Conservation (phyloP, 2,888 invertebrate genomes). For the Antheraea assamensis region DNA sequence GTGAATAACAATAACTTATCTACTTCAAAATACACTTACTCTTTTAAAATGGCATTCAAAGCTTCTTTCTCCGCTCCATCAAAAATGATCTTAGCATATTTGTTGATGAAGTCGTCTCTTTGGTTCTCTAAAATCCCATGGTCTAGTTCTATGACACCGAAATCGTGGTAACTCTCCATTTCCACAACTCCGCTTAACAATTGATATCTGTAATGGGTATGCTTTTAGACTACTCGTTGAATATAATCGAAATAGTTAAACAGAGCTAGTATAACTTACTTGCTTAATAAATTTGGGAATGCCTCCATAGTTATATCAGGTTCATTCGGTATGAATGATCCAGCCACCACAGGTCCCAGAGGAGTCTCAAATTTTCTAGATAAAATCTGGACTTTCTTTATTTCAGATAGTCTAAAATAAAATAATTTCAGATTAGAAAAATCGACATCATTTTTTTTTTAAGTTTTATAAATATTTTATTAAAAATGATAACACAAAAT, state of each 20-base stretch:
- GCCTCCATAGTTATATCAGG: constrained; percentile 89
- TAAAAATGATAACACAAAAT: no score
- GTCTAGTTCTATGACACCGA: constrained; percentile 87
- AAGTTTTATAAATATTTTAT: no score
- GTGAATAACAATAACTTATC: background rate
- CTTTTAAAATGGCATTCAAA: constrained; percentile 83
- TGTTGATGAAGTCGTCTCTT: constrained; percentile 88
- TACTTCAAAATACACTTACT: constrained; percentile 63
- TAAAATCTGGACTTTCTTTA: constrained; percentile 85
- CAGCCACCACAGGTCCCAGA: constrained; percentile 94
- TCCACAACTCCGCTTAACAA: constrained; percentile 93
- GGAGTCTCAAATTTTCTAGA: constrained; percentile 91
- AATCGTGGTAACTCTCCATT: constrained; percentile 89
- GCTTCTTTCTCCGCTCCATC: constrained; percentile 88
- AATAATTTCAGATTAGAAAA: background rate
- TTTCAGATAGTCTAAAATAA: constrained; percentile 83
- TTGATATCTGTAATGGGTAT: constrained; percentile 86
- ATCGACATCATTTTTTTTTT: no score
- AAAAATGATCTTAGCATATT: constrained; percentile 90
- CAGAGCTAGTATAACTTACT: constrained; percentile 71
- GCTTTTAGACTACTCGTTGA: background rate
- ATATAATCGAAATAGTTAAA: no score
- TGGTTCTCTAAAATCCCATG: constrained; percentile 89
- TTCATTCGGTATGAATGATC: constrained; percentile 91
- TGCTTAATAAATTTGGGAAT: constrained; percentile 87